These are phyloP conservation scores for Lytechinus pictus DNA, from an alignment of 35 echinoderm and acorn worm genomes.

Conservation along the genomic window DNA sequence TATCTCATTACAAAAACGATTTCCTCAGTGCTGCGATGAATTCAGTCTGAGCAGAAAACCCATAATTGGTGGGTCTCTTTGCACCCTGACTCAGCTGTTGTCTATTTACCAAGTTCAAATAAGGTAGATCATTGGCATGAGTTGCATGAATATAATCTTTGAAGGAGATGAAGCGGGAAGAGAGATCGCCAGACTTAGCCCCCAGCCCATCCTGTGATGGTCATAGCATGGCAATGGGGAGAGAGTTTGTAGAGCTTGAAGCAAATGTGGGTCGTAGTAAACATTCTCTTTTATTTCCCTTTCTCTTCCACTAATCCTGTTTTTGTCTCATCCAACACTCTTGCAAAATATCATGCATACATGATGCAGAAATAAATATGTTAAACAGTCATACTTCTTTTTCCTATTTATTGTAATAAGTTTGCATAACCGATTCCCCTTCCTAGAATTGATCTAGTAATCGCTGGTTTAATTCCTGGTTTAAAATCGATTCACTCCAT, in stretches of 20 bases:
- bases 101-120: slow-evolving; percentile 35
- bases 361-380: not conserved
- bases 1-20: not conserved
- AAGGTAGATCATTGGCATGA: slow-evolving; percentile 16
- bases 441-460: too few species aligned
- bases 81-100: slow-evolving; percentile 7
- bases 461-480: too few species aligned
- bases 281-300: not conserved
- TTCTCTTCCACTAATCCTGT: not conserved
- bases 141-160: slow-evolving; percentile 9
- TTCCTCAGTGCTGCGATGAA: not conserved
- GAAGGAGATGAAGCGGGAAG: not conserved
- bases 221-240: not conserved
- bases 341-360: not conserved
- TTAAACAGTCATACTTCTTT: not conserved
- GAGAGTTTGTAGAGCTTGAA: not conserved
- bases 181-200: slow-evolving; percentile 28
- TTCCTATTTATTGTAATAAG: not conserved
- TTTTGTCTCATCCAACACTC: not conserved
- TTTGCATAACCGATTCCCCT: not conserved
- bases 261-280: not conserved
- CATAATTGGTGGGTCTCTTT: not conserved
- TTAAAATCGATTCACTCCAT: too few species aligned
- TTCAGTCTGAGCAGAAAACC: not conserved
- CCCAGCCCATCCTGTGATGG: slow-evolving; percentile 10